Base-by-base conservation (phyloP, 2,888 invertebrate species). In the Mesoligia furuncula region DNA sequence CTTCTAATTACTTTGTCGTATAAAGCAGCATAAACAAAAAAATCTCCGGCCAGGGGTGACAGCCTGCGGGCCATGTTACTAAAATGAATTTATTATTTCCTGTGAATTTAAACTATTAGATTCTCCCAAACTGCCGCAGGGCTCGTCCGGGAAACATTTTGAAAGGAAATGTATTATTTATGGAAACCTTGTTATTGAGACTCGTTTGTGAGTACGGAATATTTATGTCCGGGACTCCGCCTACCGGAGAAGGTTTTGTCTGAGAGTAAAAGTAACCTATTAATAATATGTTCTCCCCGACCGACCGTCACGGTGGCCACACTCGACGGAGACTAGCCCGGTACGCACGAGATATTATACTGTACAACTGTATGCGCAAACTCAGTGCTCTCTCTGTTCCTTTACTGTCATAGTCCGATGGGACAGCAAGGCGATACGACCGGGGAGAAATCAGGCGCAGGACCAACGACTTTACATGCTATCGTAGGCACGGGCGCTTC, bases 61-160 rank as follows among this genome's bases (percentile, higher is more conserved):
- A n/a, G n/a, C 27, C 20, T 17, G n/a, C 54, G 9, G 36, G 24
- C 3, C 27, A 42, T 20, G 72, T 73, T 36, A 42, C 72, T 36
- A 24, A 45, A 5, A 51, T 27, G 62, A 51, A 75, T 85, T 48
- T 76, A 80, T 84, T 73, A 80, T 85, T 80, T 70, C 70, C 64
- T 80, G 70, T 39, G 73, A 76, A n/a, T n/a, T n/a, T n/a, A n/a
- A 71, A 81, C 77, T 73, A 64, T 75, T 17, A 67, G 31, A 36
- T 17, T 59, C 7, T 39, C 17, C 24, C 48, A 6, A 75, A 66
- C 62, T 51, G 31, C 72, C 71, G 57, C 66, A 11, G 67, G 48
- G 15, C n/a, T 13, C 71, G 45, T 9, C 27, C 27, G 42, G n/a
- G 8, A 57, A 24, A 36, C n/a, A 57, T 74, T 64, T 24, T 72